A percentile compares a stretch with the other conserved stretches of the same genome.
Conservation (phyloP, 2,797 vertebrate genomes). For the Cheirogaleus major region DNA sequence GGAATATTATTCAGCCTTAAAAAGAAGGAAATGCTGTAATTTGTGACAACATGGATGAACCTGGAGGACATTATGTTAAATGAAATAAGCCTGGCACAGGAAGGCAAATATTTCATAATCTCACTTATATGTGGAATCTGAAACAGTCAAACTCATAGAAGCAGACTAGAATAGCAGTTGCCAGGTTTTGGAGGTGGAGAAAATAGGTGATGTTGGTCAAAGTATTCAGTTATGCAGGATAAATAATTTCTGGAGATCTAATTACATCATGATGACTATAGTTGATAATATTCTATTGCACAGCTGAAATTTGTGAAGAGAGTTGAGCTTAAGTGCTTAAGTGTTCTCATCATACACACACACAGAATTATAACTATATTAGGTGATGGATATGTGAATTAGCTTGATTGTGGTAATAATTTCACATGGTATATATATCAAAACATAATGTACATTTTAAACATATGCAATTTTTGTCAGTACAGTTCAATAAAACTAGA, state of each 20-base stretch:
- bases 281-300: neutral
- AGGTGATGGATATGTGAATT: neutral
- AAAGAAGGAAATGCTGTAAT: neutral
- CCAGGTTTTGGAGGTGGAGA: too few species aligned
- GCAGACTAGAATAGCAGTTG: too few species aligned
- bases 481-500: neutral
- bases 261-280: neutral
- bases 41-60: neutral
- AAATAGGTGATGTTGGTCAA: neutral
- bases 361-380: neutral
- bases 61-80: neutral
- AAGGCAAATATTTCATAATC: neutral
- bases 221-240: neutral
- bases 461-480: neutral
- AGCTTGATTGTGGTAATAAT: neutral
- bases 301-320: neutral
- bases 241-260: neutral
- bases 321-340: neutral
- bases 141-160: neutral
- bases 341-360: neutral
- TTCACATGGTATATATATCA: neutral
- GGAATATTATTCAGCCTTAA: neutral
- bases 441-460: neutral
- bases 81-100: neutral
- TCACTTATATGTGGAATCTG: neutral